These are phyloP conservation scores for Sarcophaga carnaria DNA, from an alignment of 2,888 invertebrate genomes.

Conservation along the genomic window DNA sequence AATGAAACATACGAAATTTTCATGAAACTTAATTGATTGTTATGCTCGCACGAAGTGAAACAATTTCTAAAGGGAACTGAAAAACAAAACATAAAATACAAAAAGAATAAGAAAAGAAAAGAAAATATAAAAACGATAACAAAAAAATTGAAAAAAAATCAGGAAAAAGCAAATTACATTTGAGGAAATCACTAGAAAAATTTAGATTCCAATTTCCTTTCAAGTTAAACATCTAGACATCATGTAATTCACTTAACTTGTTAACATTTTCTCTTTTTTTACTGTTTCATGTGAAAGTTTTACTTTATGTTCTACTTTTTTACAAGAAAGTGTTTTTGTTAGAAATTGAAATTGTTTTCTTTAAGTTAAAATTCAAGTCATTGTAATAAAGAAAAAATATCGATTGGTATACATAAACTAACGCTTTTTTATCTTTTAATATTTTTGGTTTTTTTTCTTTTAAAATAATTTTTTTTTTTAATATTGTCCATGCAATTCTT, in stretches of 20 bases:
- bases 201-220: conserved; percentile 56
- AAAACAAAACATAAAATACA: no score
- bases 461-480: no score
- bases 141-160: conserved; percentile 20
- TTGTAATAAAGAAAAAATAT: no score
- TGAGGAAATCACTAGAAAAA: conserved; percentile 58
- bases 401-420: no score
- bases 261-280: neutral
- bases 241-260: conserved; percentile 54
- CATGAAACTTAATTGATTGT: conserved; percentile 34
- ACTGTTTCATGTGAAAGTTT: conserved; percentile 23
- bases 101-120: neutral
- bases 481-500: no score
- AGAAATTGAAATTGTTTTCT: neutral
- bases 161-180: conserved; percentile 54
- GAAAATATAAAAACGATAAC: neutral
- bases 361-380: neutral
- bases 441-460: no score
- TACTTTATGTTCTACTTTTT: neutral
- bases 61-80: no score
- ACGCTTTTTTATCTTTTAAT: no score
- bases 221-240: conserved; percentile 49
- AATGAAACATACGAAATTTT: conserved; percentile 38
- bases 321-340: neutral
- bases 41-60: conserved; percentile 1